Evolutionary conservation across 2,888 invertebrate genomes (phyloP).

Genomic region (Liopterus haemorrhoidalis): DNA sequence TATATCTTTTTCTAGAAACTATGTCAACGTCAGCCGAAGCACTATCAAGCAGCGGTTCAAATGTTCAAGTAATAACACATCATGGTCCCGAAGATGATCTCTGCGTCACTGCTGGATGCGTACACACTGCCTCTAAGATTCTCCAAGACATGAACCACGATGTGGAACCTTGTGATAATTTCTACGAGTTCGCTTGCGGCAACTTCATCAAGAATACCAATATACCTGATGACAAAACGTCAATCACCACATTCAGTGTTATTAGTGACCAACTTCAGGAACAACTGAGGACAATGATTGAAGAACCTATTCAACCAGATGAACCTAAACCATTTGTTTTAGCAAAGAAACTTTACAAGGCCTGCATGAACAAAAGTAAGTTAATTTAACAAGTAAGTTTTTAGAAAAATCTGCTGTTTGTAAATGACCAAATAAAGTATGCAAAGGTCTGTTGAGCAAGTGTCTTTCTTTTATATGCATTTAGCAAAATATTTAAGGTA

Average conservation of each 20-base stretch:
- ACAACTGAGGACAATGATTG: conserved; percentile 64
- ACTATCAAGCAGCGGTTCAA: conserved; percentile 31
- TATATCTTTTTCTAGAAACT: conserved; percentile 21
- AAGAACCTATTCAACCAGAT: conserved; percentile 54
- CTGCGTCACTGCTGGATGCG: conserved; percentile 72
- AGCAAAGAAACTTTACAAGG: conserved; percentile 75
- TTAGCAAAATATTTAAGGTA: no score
- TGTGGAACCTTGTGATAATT: conserved; percentile 76
- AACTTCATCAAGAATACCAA: conserved; percentile 63
- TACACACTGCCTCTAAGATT: conserved; percentile 71
- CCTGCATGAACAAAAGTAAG: conserved; percentile 86
- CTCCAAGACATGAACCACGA: conserved; percentile 63
- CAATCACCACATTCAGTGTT: conserved; percentile 69
- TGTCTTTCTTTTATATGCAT: no score
- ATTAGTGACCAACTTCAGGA: conserved; percentile 70
- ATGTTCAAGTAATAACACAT: background rate
- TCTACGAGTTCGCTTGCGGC: conserved; percentile 75
- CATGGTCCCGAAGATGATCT: conserved; percentile 43
- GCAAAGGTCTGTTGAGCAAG: no score
- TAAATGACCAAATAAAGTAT: no score
- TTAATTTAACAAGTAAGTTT: no score
- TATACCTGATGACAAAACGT: conserved; percentile 77
- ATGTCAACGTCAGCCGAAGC: conserved; percentile 40
- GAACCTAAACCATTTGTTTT: conserved; percentile 68
- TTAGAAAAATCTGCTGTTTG: no score